Evolutionary conservation across 2,113 vertebrate species (phyloP).

Genomic region (Girardinichthys multiradiatus): DNA sequence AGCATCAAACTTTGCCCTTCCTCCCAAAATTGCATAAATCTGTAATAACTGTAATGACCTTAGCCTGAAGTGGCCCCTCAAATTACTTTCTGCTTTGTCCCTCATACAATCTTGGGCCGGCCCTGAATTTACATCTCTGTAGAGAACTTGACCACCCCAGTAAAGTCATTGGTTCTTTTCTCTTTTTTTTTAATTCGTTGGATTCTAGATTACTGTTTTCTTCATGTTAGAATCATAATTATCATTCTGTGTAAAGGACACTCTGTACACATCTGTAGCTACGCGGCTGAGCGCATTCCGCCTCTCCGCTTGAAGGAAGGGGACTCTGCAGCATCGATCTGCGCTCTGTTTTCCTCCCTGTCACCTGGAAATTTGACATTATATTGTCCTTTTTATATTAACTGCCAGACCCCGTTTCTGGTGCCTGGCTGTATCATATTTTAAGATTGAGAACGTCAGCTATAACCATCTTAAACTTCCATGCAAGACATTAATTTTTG

Average conservation of each 20-base stretch:
- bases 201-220: not conserved
- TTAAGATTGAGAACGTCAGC: not conserved
- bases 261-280: slow-evolving; percentile 6
- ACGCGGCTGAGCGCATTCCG: slow-evolving; percentile 13
- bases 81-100: no score
- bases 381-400: not conserved
- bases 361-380: slow-evolving; percentile 5
- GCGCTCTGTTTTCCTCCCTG: slow-evolving; percentile 3
- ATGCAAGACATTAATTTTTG: not conserved
- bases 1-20: no score
- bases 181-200: not conserved
- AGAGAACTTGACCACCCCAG: no score
- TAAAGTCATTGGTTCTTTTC: not conserved
- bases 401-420: not conserved
- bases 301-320: slow-evolving; percentile 11
- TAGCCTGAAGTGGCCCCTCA: no score
- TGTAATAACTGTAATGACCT: no score
- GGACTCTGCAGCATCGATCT: slow-evolving; percentile 18
- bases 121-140: no score
- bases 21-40: no score
- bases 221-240: not conserved
- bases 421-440: not conserved
- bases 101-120: no score
- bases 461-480: slow-evolving; percentile 4
- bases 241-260: not conserved